Evolutionary conservation across 2,797 vertebrate species (phyloP).

Genomic region (Coendou prehensilis): DNA sequence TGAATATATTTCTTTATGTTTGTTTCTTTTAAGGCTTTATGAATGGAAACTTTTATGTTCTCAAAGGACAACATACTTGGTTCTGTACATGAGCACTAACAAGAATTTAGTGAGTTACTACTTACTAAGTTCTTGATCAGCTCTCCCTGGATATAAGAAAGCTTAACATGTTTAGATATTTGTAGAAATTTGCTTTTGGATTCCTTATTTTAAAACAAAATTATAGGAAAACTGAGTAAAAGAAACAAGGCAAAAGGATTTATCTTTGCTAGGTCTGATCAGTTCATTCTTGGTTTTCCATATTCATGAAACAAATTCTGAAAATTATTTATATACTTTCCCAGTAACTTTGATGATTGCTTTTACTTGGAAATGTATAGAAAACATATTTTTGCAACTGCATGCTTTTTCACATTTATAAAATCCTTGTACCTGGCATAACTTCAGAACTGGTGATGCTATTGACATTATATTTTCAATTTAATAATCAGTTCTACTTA

Average conservation of each 20-base stretch:
- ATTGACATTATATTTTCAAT: not conserved
- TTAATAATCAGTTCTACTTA: conserved; percentile 10
- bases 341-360: not conserved
- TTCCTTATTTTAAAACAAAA: conserved; percentile 17
- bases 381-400: conserved; percentile 20
- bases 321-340: conserved; percentile 41
- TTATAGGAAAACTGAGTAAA: not conserved
- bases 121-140: not conserved
- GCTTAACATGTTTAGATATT: conserved; percentile 33
- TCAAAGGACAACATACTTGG: not conserved
- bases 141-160: not conserved
- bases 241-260: conserved; percentile 26
- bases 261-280: conserved; percentile 20
- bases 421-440: conserved; percentile 22
- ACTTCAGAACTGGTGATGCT: not conserved
- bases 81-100: not conserved
- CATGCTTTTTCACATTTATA: conserved; percentile 13
- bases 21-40: not conserved
- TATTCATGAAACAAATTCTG: conserved; percentile 15
- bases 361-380: conserved; percentile 37
- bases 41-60: not conserved
- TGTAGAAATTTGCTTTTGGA: conserved; percentile 11
- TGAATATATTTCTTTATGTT: not conserved
- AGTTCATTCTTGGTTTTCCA: conserved; percentile 36
- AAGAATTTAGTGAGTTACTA: not conserved